A percentile compares a stretch with the other conserved stretches of the same genome.
Evolutionary conservation across 30 jellyfish, hydroid and myxozoan species (phyloP).

Genomic region (Pelagia noctiluca): DNA sequence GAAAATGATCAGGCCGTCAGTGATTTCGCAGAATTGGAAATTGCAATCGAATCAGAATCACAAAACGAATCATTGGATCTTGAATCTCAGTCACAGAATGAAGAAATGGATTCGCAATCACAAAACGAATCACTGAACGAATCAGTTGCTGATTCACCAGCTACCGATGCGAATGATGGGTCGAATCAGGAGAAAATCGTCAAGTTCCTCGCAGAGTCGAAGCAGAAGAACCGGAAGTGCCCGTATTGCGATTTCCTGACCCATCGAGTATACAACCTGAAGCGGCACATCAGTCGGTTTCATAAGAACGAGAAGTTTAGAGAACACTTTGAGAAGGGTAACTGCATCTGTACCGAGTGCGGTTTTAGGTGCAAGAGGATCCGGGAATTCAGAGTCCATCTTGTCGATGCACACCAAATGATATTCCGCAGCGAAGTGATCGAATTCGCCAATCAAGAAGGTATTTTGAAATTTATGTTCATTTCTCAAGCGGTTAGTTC

Average conservation of each 20-base stretch:
- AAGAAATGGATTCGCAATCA: neutral
- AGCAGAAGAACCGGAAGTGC: neutral
- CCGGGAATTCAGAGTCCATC: neutral
- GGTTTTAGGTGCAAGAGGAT: neutral
- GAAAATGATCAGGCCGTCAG: neutral
- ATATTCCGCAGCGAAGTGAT: neutral
- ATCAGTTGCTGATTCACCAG: neutral
- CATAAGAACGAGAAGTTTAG: neutral
- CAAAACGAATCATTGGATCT: neutral
- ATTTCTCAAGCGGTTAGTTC: too few relatives aligned
- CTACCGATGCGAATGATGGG: too few relatives aligned
- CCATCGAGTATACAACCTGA: neutral
- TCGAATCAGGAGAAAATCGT: too few relatives aligned
- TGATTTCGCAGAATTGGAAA: neutral
- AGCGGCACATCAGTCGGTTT: neutral
- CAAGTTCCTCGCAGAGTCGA: neutral
- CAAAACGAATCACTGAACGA: neutral
- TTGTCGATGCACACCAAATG: slow-evolving; percentile 1
- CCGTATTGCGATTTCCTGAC: neutral
- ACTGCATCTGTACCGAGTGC: neutral
- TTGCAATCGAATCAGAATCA: slow-evolving; percentile 9
- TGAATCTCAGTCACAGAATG: neutral
- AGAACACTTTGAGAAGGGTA: neutral
- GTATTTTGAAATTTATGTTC: too few relatives aligned
- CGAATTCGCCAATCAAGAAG: neutral